These are phyloP conservation scores for Spea multiplicata DNA, from an alignment of 2,113 vertebrate genomes.

Conservation along the genomic window DNA sequence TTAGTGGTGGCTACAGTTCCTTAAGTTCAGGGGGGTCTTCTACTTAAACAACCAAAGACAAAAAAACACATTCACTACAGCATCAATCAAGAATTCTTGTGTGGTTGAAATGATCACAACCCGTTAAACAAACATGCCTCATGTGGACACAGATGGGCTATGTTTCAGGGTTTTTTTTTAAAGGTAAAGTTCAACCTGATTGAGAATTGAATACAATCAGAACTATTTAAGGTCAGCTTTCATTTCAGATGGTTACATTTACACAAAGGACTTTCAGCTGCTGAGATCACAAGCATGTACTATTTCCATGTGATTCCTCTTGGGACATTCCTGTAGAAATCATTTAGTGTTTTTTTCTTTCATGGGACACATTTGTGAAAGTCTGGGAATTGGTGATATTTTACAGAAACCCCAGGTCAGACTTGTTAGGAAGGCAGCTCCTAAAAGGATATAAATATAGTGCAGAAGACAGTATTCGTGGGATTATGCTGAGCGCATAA, in stretches of 20 bases:
- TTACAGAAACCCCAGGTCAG: slow-evolving; percentile 2
- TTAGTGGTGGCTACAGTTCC: no score
- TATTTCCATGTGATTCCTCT: neutral
- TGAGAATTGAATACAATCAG: neutral
- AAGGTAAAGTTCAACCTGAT: neutral
- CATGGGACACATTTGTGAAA: neutral
- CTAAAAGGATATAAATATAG: slow-evolving; percentile 12
- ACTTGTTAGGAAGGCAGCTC: neutral
- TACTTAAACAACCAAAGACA: neutral
- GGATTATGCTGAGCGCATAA: neutral
- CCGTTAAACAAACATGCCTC: neutral
- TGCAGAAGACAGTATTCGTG: neutral
- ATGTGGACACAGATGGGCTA: neutral
- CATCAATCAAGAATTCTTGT: neutral
- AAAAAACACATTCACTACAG: neutral
- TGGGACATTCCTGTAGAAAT: neutral
- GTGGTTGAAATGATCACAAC: neutral
- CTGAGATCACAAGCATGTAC: slow-evolving; percentile 6
- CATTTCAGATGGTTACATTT: slow-evolving; percentile 9
- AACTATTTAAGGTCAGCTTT: neutral
- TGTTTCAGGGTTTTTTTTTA: neutral
- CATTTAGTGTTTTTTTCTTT: neutral
- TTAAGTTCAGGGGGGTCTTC: no score
- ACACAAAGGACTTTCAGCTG: neutral
- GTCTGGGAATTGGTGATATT: slow-evolving; percentile 14